phyloP scores from a whole-genome alignment of 2,888 invertebrate species.

The Pheosia gnoma region DNA sequence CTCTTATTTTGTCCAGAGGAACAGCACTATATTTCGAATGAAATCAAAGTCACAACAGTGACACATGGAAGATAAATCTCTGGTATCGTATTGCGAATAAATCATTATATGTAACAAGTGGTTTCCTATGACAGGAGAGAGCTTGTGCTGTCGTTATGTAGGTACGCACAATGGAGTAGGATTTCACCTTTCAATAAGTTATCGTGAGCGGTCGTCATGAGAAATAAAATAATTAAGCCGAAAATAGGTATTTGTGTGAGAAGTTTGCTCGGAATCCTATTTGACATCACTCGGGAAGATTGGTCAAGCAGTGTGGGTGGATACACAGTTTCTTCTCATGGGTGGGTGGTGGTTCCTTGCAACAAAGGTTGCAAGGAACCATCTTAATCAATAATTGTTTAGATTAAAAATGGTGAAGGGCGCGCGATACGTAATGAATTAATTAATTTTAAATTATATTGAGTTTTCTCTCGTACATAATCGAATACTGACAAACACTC shows the following conservation, averaged over 20 bases:
- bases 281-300: neutral
- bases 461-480: no score
- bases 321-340: no score
- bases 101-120: constrained; percentile 45
- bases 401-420: no score
- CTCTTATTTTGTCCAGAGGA: constrained; percentile 61
- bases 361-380: no score
- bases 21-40: constrained; percentile 49
- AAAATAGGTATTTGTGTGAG: neutral
- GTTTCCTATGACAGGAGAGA: constrained; percentile 49
- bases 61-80: constrained; percentile 43
- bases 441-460: no score
- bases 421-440: no score
- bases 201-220: constrained; percentile 13
- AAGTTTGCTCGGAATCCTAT: neutral
- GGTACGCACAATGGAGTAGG: constrained; percentile 14
- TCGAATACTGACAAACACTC: no score
- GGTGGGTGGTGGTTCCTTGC: no score
- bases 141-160: constrained; percentile 25
- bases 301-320: neutral
- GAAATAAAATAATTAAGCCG: constrained; percentile 2
- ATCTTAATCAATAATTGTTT: no score
- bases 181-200: constrained; percentile 15
- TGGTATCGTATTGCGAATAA: constrained; percentile 33
- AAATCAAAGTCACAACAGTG: constrained; percentile 45